Evolutionary conservation across 1,140 invertebrate genomes (phyloP).

Genomic region (Zophobas atratus): DNA sequence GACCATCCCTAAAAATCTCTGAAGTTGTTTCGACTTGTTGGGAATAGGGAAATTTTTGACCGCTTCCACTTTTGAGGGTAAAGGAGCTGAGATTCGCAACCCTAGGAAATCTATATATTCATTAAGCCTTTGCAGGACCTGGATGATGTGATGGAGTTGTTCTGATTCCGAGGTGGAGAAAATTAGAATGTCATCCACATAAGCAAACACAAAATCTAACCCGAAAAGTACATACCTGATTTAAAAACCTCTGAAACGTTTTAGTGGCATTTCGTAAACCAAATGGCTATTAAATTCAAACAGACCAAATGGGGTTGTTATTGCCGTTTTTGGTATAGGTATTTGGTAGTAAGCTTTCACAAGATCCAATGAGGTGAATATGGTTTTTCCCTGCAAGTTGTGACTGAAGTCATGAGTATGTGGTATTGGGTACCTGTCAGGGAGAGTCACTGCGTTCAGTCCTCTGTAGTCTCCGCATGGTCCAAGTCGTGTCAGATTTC

Average conservation of each 20-base stretch:
- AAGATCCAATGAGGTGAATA: conserved; percentile 70
- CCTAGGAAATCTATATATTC: conserved; percentile 63
- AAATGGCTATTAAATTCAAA: conserved; percentile 66
- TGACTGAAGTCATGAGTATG: conserved; percentile 61
- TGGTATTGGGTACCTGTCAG: conserved; percentile 63
- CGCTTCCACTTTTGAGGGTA: conserved; percentile 60
- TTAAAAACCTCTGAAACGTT: conserved; percentile 64
- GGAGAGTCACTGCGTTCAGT: conserved; percentile 66
- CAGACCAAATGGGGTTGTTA: conserved; percentile 64
- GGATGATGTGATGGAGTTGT: conserved; percentile 60
- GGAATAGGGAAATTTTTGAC: conserved; percentile 55
- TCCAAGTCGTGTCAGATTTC: conserved; percentile 64
- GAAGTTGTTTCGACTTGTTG: conserved; percentile 56
- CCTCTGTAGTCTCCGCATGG: conserved; percentile 67
- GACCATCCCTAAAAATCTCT: conserved; percentile 64
- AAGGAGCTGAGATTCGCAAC: conserved; percentile 57
- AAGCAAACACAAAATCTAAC: conserved; percentile 58
- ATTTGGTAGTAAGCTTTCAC: conserved; percentile 69
- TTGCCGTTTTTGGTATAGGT: conserved; percentile 64
- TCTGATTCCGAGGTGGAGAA: background rate
- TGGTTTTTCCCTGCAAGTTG: conserved; percentile 61
- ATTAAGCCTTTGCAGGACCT: conserved; percentile 49
- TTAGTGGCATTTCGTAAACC: conserved; percentile 66
- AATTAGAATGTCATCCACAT: background rate
- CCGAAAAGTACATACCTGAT: conserved; percentile 44